These are phyloP conservation scores for Lapara coniferarum DNA, from an alignment of 2,888 invertebrate species.

Conservation along the genomic window DNA sequence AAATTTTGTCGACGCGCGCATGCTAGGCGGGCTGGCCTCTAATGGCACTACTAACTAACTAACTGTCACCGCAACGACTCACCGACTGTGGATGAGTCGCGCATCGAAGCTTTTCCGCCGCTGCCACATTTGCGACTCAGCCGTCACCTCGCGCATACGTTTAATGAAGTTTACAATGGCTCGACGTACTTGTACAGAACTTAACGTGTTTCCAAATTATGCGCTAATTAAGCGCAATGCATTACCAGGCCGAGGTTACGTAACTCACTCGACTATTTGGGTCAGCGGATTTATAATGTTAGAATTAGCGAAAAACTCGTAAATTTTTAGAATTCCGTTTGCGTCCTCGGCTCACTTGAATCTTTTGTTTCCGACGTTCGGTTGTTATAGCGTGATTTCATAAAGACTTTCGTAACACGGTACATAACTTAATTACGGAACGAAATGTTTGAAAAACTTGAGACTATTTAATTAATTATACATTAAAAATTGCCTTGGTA, in stretches of 20 bases:
- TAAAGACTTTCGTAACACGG: constrained; percentile 9
- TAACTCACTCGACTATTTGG: constrained; percentile 39
- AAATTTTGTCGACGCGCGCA: no score
- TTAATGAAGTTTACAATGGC: constrained; percentile 58
- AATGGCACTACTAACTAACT: constrained; percentile 76
- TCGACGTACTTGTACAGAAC: constrained; percentile 43
- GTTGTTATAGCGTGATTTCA: constrained; percentile 16
- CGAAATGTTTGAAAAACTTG: constrained; percentile 7
- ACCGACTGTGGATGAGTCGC: constrained; percentile 49
- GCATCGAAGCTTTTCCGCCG: constrained; percentile 35
- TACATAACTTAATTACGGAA: constrained; percentile 8
- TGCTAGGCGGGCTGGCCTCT: no score
- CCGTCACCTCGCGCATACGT: constrained; percentile 52
- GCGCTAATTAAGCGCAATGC: constrained; percentile 55
- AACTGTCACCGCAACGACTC: constrained; percentile 71
- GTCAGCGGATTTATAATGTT: constrained; percentile 44
- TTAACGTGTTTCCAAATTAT: constrained; percentile 53
- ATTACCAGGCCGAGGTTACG: constrained; percentile 43
- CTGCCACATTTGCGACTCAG: constrained; percentile 43
- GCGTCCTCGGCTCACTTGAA: constrained; percentile 5
- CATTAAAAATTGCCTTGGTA: neutral
- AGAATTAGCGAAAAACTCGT: constrained; percentile 37
- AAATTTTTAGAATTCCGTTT: constrained; percentile 16
- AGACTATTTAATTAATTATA: constrained; percentile 1
- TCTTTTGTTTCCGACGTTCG: constrained; percentile 1